Evolutionary conservation across 2,888 invertebrate species (phyloP).

Genomic region (Dioctria rufipes): DNA sequence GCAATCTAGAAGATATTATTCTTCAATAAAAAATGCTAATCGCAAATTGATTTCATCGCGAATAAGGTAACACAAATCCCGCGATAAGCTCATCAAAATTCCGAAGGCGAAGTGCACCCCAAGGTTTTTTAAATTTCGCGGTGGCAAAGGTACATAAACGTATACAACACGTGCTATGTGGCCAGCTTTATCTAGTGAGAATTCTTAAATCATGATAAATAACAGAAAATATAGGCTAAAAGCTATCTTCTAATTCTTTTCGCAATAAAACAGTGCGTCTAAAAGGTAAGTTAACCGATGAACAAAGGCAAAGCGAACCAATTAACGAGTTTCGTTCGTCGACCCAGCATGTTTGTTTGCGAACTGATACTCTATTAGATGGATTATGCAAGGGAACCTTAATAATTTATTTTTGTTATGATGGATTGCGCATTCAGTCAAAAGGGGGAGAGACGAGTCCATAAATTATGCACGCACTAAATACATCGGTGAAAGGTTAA

Average conservation of each 20-base stretch:
- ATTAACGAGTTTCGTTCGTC: neutral
- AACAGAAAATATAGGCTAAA: neutral
- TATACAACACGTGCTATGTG: too few species aligned
- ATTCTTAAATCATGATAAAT: constrained; percentile 27
- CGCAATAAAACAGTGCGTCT: neutral
- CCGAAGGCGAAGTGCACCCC: constrained; percentile 9
- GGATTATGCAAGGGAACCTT: constrained; percentile 57
- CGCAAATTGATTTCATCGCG: constrained; percentile 50
- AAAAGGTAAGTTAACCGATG: neutral
- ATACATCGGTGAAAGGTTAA: constrained; percentile 56
- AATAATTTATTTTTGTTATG: constrained; percentile 58
- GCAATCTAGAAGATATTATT: constrained; percentile 57
- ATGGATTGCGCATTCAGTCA: constrained; percentile 54
- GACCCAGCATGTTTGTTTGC: neutral
- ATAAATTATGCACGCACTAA: constrained; percentile 55
- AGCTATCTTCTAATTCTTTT: neutral
- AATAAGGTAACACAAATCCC: constrained; percentile 46
- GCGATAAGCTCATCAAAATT: constrained; percentile 40
- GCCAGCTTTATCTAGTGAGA: too few species aligned
- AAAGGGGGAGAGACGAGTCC: constrained; percentile 41
- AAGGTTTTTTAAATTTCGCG: constrained; percentile 4
- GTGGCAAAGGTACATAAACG: too few species aligned
- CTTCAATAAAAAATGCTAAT: constrained; percentile 59
- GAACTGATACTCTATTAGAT: constrained; percentile 39
- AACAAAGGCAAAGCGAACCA: constrained; percentile 9